Conservation (phyloP, 2,113 vertebrate genomes). For the Monarcha castaneiventris region DNA sequence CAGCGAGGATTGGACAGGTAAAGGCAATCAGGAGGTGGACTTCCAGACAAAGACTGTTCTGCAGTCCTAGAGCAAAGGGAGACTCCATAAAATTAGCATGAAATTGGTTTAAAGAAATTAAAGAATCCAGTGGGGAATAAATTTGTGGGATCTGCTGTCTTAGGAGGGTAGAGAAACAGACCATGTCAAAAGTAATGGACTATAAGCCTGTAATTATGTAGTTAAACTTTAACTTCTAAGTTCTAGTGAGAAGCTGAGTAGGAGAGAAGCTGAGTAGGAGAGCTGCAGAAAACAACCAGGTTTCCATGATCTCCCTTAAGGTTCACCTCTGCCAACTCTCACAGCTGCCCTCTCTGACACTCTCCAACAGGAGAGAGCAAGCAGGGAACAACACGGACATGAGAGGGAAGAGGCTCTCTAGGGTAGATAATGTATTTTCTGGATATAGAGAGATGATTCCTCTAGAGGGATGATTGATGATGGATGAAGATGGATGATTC, state of each 20-base stretch:
- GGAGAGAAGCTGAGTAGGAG: not conserved
- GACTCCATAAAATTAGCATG: not conserved
- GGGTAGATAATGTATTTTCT: not conserved
- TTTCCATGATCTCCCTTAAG: not conserved
- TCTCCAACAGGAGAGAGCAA: not conserved
- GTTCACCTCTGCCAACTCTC: not conserved
- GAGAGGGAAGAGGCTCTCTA: not conserved
- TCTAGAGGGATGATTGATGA: not conserved
- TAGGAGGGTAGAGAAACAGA: not conserved
- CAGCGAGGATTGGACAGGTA: not conserved
- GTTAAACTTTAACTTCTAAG: not conserved
- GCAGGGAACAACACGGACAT: not conserved
- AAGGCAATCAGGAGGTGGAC: not conserved
- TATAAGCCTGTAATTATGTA: not conserved
- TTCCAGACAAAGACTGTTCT: not conserved
- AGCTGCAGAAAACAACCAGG: not conserved
- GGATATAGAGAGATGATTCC: not conserved
- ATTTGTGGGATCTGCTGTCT: not conserved
- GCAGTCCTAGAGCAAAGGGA: not conserved
- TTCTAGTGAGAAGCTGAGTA: not conserved
- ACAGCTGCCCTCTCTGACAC: not conserved
- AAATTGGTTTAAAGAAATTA: not conserved
- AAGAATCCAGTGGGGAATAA: not conserved
- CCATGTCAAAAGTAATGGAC: not conserved
- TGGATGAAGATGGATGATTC: not conserved